Evolutionary conservation across 2,888 invertebrate genomes (phyloP), one percentile per base, ranked within the genome.

Genomic region (Dryococelus australis): DNA sequence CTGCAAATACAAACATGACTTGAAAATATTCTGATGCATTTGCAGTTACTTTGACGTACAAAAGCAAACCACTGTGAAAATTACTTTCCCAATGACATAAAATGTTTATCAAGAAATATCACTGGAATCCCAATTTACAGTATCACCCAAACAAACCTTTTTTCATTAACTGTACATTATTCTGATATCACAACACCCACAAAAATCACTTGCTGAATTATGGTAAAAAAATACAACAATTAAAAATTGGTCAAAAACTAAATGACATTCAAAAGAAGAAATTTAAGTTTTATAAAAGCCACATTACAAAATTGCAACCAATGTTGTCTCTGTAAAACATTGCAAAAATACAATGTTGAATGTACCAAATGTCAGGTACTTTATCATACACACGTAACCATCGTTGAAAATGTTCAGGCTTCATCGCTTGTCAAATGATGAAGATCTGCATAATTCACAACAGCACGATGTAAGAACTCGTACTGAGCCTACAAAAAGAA

Each of bases 381-480:
- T 65, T 16, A n/a, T 65, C 20, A n/a, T 65, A 65, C 65, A 65
- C 65, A 65, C n/a, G 65, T 65, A 65, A 10, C 10, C 65, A 65
- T 10, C 24, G 20, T 26, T 51, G 20, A 10, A 28, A 47, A 43
- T 26, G 16, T 35, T 84, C 81, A 88, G 47, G 88, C 87, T 65
- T 84, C 86, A 43, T 88, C 87, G 27, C 86, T 87, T 87, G 95
- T 94, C 89, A 97, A 93, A 92, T 96, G 96, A 93, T 97, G 97
- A 90, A 97, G 95, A 92, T 97, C 97, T 89, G 97, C 96, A 92
- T 97, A 97, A 93, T 97, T 97, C 90, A 97, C 95, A 93, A 98
- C 96, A 92, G 97, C 97, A 93, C 97, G 96, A 94, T 98, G 97
- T 91, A 98, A 94, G 94, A 98, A 98, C 94, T 98, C 97, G 93